Percentiles rank a stretch among this genome's conserved stretches.
phyloP scores from a whole-genome alignment of 1,140 invertebrate genomes.

The Steinernema feltiae region DNA sequence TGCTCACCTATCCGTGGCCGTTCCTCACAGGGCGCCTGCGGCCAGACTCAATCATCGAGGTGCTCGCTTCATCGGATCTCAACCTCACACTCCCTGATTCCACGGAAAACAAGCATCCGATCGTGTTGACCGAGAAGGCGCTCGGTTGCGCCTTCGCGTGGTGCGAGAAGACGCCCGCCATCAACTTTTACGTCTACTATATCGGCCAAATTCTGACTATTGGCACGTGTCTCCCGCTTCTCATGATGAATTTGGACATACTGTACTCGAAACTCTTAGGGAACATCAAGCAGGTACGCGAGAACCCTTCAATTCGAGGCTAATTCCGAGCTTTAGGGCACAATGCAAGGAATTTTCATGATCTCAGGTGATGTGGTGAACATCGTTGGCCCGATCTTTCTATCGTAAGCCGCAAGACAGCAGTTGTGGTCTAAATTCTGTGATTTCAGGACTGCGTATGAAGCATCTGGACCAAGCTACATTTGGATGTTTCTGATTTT shows the following conservation, averaged over 20 bases:
- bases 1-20: slow-evolving; percentile 48
- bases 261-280: neutral
- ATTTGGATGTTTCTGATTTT: slow-evolving; percentile 1
- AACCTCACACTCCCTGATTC: neutral
- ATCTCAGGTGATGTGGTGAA: neutral
- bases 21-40: slow-evolving; percentile 23
- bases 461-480: neutral
- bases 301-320: neutral
- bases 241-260: neutral
- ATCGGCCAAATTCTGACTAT: neutral
- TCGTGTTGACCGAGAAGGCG: neutral
- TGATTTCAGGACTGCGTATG: neutral
- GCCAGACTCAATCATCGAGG: neutral
- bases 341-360: slow-evolving; percentile 7
- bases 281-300: slow-evolving; percentile 1
- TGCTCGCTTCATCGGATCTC: neutral
- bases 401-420: neutral
- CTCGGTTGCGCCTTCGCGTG: neutral
- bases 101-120: neutral
- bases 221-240: neutral
- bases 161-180: neutral
- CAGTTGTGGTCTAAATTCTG: neutral
- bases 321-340: neutral
- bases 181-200: neutral
- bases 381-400: neutral